phyloP scores from a whole-genome alignment of 2,888 invertebrate species.

The Coenonympha glycerion region DNA sequence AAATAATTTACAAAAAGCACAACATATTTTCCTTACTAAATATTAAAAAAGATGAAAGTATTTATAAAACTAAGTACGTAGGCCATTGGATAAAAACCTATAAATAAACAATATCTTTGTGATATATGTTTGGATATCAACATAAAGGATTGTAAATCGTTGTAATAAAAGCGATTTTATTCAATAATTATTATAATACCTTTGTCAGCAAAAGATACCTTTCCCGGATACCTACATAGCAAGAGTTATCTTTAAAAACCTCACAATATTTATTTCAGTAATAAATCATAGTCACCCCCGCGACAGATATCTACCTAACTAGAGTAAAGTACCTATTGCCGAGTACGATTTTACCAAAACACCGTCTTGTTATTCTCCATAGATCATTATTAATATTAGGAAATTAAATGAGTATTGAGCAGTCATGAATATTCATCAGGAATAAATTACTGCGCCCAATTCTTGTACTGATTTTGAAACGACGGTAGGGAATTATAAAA shows the following conservation, averaged over 20 bases:
- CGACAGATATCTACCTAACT: conserved; percentile 32
- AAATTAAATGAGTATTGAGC: conserved; percentile 69
- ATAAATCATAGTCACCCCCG: conserved; percentile 36
- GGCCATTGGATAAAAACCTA: too few species aligned
- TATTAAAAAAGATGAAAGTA: too few species aligned
- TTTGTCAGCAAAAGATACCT: too few species aligned
- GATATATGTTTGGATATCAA: too few species aligned
- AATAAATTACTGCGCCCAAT: conserved; percentile 53
- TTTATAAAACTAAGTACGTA: too few species aligned
- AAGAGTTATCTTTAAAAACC: too few species aligned
- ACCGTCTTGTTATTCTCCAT: conserved; percentile 62
- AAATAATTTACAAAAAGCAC: too few species aligned
- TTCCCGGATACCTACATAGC: too few species aligned
- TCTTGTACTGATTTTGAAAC: not conserved
- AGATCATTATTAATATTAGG: conserved; percentile 47
- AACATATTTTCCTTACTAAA: too few species aligned
- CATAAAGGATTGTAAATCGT: not conserved
- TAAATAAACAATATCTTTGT: too few species aligned
- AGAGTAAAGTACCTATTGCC: conserved; percentile 31
- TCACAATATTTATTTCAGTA: not conserved
- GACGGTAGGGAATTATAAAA: not conserved
- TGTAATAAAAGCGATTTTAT: not conserved
- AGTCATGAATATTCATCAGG: conserved; percentile 70
- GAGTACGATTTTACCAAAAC: conserved; percentile 60
- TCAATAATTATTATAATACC: not conserved